A percentile compares a stretch with the other conserved stretches of the same genome.
Evolutionary conservation across 2,888 invertebrate genomes (phyloP).

Genomic region (Furcula furcula): DNA sequence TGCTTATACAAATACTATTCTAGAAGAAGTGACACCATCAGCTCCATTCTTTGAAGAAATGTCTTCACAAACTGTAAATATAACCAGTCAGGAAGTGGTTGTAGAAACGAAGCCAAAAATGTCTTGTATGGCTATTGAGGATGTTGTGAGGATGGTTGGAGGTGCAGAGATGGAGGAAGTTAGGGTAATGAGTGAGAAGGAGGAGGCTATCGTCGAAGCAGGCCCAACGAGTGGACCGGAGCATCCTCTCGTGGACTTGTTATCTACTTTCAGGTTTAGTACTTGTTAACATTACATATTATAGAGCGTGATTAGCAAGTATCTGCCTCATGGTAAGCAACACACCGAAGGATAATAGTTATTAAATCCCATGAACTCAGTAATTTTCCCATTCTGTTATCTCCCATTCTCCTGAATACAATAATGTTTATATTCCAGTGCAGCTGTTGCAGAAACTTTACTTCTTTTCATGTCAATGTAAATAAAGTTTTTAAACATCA

Average conservation of each 20-base stretch:
- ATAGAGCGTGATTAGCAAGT: no score
- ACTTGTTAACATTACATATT: no score
- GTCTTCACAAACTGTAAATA: constrained; percentile 6
- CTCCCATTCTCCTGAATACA: no score
- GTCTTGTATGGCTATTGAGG: constrained; percentile 55
- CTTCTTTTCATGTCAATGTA: no score
- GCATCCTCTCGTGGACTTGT: constrained; percentile 66
- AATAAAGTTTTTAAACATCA: no score
- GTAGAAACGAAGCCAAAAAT: constrained; percentile 33
- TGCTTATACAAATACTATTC: constrained; percentile 15
- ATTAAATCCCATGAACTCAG: no score
- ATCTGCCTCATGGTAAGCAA: no score
- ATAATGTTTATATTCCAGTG: no score
- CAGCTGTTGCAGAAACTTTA: no score
- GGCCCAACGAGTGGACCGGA: constrained; percentile 60
- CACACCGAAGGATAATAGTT: no score
- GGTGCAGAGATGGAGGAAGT: constrained; percentile 60
- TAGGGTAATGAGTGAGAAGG: constrained; percentile 57
- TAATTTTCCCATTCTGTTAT: no score
- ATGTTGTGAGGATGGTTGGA: constrained; percentile 57
- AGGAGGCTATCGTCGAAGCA: constrained; percentile 60
- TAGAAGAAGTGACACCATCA: constrained; percentile 44
- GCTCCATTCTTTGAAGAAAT: constrained; percentile 57
- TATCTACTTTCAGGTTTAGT: constrained; percentile 71
- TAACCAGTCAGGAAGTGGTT: constrained; percentile 16